Evolutionary conservation across 2,888 invertebrate species (phyloP).

Genomic region (Quadriops clusia): DNA sequence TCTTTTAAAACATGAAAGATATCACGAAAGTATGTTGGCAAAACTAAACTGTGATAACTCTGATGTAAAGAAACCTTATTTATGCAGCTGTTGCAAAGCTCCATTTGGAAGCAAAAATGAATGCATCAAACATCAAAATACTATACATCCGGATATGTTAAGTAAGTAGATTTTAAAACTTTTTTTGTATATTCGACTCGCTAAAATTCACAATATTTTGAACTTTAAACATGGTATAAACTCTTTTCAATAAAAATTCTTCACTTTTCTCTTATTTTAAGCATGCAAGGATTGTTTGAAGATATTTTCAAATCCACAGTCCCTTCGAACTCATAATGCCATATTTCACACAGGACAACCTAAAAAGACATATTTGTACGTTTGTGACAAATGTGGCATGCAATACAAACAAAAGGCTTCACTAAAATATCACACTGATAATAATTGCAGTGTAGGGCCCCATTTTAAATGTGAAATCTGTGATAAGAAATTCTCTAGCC

Average conservation of each 20-base stretch:
- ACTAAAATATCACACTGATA: conserved; percentile 36
- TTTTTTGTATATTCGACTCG: too few species aligned
- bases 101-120: conserved; percentile 32
- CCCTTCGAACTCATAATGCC: conserved; percentile 35
- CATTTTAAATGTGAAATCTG: conserved; percentile 30
- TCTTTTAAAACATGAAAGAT: conserved; percentile 24
- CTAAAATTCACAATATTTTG: too few species aligned
- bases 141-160: conserved; percentile 32
- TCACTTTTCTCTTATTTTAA: conserved; percentile 15
- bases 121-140: conserved; percentile 32
- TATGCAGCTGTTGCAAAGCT: conserved; percentile 32
- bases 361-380: conserved; percentile 25
- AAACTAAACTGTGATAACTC: conserved; percentile 5
- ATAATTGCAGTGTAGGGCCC: conserved; percentile 33
- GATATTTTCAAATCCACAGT: conserved; percentile 35
- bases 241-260: too few species aligned
- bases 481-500: conserved; percentile 34
- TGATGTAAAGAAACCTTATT: conserved; percentile 17
- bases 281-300: conserved; percentile 38
- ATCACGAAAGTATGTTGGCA: conserved; percentile 16
- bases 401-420: conserved; percentile 32
- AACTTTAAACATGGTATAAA: too few species aligned
- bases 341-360: conserved; percentile 23
- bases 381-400: conserved; percentile 29
- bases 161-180: conserved; percentile 23